A percentile compares a stretch with the other conserved stretches of the same genome.
These are phyloP conservation scores for Troglohyphantes excavatus DNA, from an alignment of 2,888 invertebrate species.

Conservation along the genomic window DNA sequence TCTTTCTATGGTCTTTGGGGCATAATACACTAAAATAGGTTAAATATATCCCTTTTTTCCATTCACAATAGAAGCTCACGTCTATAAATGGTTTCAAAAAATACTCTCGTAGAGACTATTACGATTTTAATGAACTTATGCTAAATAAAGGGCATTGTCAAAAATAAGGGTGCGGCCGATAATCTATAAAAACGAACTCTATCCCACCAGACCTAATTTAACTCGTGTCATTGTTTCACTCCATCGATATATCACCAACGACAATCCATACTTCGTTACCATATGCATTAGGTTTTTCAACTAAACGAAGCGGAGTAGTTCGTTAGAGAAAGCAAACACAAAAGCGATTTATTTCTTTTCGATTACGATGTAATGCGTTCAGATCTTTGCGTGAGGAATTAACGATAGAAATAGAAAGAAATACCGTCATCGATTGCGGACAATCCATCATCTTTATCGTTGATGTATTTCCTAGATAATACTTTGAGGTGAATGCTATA, in stretches of 20 bases:
- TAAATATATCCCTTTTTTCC: no score
- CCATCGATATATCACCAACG: neutral
- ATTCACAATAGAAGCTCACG: no score
- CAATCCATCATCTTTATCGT: slow-evolving; percentile 50
- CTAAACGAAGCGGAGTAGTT: neutral
- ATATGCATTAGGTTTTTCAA: slow-evolving; percentile 16
- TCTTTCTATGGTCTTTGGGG: no score
- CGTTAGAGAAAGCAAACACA: slow-evolving; percentile 38
- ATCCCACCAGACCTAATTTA: neutral
- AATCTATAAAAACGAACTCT: slow-evolving; percentile 9
- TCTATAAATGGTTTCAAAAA: no score
- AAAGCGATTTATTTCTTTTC: slow-evolving; percentile 45
- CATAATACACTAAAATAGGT: no score
- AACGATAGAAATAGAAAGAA: slow-evolving; percentile 23
- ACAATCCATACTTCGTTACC: slow-evolving; percentile 31
- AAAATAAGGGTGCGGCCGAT: neutral
- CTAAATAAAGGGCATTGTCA: slow-evolving; percentile 10
- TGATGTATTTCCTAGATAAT: slow-evolving; percentile 11
- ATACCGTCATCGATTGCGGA: slow-evolving; percentile 40
- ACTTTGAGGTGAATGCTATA: neutral
- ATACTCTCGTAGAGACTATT: no score
- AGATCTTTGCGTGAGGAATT: slow-evolving; percentile 44
- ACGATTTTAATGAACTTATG: neutral
- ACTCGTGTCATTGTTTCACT: slow-evolving; percentile 21
- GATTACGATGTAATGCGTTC: slow-evolving; percentile 19